Conservation (phyloP, 2,888 invertebrate species). For the Drosophila rellima region DNA sequence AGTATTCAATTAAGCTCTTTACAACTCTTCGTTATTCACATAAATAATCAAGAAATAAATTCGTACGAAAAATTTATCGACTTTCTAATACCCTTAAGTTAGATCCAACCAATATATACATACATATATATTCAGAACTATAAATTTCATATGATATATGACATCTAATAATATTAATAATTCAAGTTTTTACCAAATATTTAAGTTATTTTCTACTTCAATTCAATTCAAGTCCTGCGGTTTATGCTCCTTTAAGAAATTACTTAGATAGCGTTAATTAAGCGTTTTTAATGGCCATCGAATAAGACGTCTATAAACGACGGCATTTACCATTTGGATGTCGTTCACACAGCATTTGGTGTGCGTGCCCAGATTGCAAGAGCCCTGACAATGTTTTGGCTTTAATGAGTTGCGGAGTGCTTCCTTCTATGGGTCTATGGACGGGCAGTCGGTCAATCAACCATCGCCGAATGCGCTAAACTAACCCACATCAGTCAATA, state of each 20-base stretch:
- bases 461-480: slow-evolving; percentile 36
- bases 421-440: slow-evolving; percentile 22
- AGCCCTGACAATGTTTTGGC: slow-evolving; percentile 13
- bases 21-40: slow-evolving; percentile 3
- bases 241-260: slow-evolving; percentile 38
- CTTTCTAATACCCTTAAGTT: not conserved
- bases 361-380: slow-evolving; percentile 57
- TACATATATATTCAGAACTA: too few relatives aligned
- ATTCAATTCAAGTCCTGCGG: not conserved
- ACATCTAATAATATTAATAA: not conserved
- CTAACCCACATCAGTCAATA: slow-evolving; percentile 53
- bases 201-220: not conserved
- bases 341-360: slow-evolving; percentile 25
- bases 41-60: slow-evolving; percentile 14
- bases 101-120: not conserved
- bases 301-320: slow-evolving; percentile 64
- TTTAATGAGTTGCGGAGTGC: slow-evolving; percentile 3
- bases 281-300: slow-evolving; percentile 63
- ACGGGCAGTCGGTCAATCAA: slow-evolving; percentile 49
- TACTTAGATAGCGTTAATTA: slow-evolving; percentile 67
- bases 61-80: not conserved
- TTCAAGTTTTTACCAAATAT: not conserved
- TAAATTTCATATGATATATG: not conserved
- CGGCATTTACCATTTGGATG: slow-evolving; percentile 37
- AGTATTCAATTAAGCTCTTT: slow-evolving; percentile 29